Evolutionary conservation across 2,113 vertebrate genomes (phyloP).

Genomic region (Cettia cetti): DNA sequence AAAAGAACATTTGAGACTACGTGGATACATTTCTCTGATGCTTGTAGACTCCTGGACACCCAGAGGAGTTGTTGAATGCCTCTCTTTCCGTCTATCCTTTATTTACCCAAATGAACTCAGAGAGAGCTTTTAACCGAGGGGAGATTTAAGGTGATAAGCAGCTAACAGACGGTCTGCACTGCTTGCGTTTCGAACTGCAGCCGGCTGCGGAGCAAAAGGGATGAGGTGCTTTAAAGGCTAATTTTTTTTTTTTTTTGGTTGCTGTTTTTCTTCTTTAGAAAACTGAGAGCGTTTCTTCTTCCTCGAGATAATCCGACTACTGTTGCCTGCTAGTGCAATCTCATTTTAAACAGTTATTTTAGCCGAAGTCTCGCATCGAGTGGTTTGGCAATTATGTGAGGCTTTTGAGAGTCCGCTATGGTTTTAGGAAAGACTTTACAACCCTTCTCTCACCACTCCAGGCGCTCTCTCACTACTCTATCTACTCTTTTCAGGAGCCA

Average conservation of each 20-base stretch:
- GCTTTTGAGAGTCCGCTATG: not conserved
- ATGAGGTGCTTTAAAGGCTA: not conserved
- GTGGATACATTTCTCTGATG: conserved; percentile 4
- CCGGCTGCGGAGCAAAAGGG: not conserved
- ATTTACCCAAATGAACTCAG: conserved; percentile 5
- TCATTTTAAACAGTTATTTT: not conserved
- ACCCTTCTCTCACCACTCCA: not conserved
- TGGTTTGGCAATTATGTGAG: not conserved
- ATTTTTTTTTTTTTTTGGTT: not conserved
- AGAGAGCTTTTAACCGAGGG: not conserved
- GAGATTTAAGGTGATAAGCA: conserved; percentile 27
- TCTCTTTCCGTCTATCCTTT: not conserved
- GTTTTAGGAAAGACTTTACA: not conserved
- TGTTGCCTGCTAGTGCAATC: not conserved
- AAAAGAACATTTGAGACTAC: conserved; percentile 30
- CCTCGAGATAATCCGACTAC: not conserved
- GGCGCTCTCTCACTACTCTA: not conserved
- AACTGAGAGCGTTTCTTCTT: not conserved
- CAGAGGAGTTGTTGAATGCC: conserved; percentile 1
- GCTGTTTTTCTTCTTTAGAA: not conserved
- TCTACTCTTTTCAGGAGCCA: not conserved
- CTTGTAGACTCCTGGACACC: conserved; percentile 9
- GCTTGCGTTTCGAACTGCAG: not conserved
- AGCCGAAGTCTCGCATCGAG: not conserved
- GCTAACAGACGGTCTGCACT: not conserved